These are phyloP conservation scores for Adineta ricciae DNA, from an alignment of 2,888 invertebrate genomes.

Conservation along the genomic window DNA sequence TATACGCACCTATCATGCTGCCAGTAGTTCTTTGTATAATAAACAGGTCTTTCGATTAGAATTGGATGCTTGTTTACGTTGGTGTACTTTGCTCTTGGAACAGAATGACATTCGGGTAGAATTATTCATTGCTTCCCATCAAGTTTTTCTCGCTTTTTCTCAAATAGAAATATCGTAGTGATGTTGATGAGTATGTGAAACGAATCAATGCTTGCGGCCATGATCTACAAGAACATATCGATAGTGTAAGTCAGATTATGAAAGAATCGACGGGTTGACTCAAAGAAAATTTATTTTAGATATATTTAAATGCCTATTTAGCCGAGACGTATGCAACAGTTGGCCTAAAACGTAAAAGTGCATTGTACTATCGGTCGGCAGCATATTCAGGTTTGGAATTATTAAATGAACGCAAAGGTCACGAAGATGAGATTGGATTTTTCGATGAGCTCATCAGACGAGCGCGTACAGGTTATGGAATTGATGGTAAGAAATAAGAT, in stretches of 20 bases:
- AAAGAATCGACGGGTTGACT: not conserved
- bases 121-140: too few species aligned
- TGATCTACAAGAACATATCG: not conserved
- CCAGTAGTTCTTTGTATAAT: not conserved
- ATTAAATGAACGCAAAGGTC: not conserved
- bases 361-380: not conserved
- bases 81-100: not conserved
- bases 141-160: too few species aligned
- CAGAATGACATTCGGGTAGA: not conserved
- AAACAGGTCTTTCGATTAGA: not conserved
- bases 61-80: not conserved
- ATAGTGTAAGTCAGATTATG: not conserved
- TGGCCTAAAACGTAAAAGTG: slow-evolving; percentile 3
- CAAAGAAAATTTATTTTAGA: not conserved
- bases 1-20: not conserved
- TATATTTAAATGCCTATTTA: not conserved
- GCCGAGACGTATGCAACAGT: not conserved
- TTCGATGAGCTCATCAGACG: not conserved
- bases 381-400: not conserved
- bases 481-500: not conserved
- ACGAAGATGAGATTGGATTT: not conserved
- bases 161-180: not conserved
- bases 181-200: not conserved
- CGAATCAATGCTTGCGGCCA: not conserved
- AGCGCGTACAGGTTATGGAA: not conserved